Evolutionary conservation across 2,797 vertebrate genomes (phyloP).

Genomic region (Phyllotis vaccarum): DNA sequence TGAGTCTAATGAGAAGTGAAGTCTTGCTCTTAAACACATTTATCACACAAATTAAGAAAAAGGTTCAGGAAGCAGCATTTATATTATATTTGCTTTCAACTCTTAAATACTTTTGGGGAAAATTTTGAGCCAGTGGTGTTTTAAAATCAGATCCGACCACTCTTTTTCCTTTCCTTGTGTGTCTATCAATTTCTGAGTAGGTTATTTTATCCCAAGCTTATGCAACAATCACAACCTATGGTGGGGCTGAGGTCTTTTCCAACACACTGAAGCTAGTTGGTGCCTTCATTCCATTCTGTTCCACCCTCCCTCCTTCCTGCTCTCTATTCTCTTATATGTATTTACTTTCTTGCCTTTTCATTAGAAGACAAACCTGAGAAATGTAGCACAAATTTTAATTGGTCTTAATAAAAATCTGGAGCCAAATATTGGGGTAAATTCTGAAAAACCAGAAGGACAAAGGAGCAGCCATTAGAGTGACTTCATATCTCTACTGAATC

Average conservation of each 20-base stretch:
- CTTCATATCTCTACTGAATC: too few relatives aligned
- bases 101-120: slow-evolving; percentile 53
- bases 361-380: slow-evolving; percentile 15
- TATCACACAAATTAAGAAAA: background rate
- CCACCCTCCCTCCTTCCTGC: background rate
- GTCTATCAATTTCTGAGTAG: slow-evolving; percentile 57
- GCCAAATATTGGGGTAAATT: too few relatives aligned
- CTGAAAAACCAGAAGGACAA: too few relatives aligned
- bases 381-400: too few relatives aligned
- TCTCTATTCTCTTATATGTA: background rate
- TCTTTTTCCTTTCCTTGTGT: slow-evolving; percentile 48
- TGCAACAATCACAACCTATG: background rate
- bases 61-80: slow-evolving; percentile 18
- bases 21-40: background rate
- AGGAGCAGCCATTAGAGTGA: too few relatives aligned
- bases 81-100: slow-evolving; percentile 39
- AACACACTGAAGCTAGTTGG: background rate
- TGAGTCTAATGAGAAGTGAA: slow-evolving; percentile 39
- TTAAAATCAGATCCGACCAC: slow-evolving; percentile 53
- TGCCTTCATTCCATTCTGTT: background rate
- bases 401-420: too few relatives aligned
- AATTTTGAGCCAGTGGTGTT: slow-evolving; percentile 29
- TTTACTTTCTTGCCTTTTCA: slow-evolving; percentile 24
- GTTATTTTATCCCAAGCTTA: background rate
- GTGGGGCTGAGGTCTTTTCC: slow-evolving; percentile 15